Percentiles rank a stretch among this genome's conserved stretches.
Evolutionary conservation across 2,888 invertebrate species (phyloP).

Genomic region (Pristionchus exspectatus): DNA sequence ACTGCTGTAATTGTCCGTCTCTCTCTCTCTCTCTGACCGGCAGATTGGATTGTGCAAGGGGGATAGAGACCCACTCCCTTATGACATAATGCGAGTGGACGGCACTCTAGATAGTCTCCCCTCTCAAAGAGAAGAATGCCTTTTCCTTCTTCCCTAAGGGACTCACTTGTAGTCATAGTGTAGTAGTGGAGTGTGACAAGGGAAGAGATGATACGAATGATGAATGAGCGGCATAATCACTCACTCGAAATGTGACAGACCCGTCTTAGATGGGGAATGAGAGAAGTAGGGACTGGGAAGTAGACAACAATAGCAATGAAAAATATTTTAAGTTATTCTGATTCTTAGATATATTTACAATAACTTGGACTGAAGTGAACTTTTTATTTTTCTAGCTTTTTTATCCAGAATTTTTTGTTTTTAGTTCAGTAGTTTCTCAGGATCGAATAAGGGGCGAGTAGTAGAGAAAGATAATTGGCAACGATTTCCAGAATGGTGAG

Average conservation of each 20-base stretch:
- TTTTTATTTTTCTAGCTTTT: neutral
- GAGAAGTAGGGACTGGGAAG: neutral
- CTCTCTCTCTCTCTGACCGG: constrained; percentile 31
- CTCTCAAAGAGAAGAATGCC: constrained; percentile 5
- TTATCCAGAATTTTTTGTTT: neutral
- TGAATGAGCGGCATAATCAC: constrained; percentile 33
- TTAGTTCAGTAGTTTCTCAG: neutral
- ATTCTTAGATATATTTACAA: neutral
- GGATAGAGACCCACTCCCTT: constrained; percentile 23
- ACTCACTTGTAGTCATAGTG: constrained; percentile 13
- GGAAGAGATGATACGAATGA: constrained; percentile 43
- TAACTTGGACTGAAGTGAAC: no score
- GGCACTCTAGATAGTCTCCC: neutral
- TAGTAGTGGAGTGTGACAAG: constrained; percentile 27
- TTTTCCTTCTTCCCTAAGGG: neutral
- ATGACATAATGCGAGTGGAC: constrained; percentile 54
- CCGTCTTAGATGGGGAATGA: neutral
- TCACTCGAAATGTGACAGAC: constrained; percentile 36
- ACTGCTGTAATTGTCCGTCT: constrained; percentile 54
- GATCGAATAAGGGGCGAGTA: neutral
- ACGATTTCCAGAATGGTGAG: constrained; percentile 28
- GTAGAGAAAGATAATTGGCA: neutral
- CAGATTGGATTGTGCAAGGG: constrained; percentile 48
- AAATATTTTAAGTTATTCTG: neutral
- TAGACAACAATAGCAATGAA: neutral